These are phyloP conservation scores for Nannobrachium achirus DNA, from an alignment of 2,113 vertebrate species.

Conservation along the genomic window DNA sequence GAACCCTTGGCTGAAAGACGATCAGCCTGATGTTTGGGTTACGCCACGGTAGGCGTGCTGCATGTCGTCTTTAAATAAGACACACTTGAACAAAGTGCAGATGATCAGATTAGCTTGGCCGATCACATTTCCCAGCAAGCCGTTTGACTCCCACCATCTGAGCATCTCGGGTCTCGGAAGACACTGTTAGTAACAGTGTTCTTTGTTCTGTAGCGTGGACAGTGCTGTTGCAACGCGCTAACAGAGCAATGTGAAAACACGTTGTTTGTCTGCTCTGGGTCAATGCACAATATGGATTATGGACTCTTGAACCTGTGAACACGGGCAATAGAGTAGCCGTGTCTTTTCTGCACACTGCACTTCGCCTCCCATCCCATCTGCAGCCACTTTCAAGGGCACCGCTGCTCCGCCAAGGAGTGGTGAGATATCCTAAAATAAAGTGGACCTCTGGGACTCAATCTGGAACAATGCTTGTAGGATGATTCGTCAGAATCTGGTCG, in stretches of 20 bases:
- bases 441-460: slow-evolving; percentile 53
- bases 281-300: neutral
- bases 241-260: neutral
- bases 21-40: slow-evolving; percentile 77
- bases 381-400: slow-evolving; percentile 39
- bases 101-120: slow-evolving; percentile 74
- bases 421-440: slow-evolving; percentile 52
- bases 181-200: slow-evolving; percentile 5
- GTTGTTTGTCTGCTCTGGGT: slow-evolving; percentile 9
- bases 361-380: slow-evolving; percentile 22
- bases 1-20: slow-evolving; percentile 60
- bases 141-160: slow-evolving; percentile 55
- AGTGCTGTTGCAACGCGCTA: neutral
- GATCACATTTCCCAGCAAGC: slow-evolving; percentile 68
- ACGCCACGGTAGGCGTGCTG: slow-evolving; percentile 44
- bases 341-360: slow-evolving; percentile 9
- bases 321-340: neutral
- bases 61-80: slow-evolving; percentile 69
- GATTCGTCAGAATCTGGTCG: slow-evolving; percentile 40
- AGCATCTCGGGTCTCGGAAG: slow-evolving; percentile 51
- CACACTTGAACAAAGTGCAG: slow-evolving; percentile 66
- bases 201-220: slow-evolving; percentile 13
- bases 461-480: slow-evolving; percentile 60
- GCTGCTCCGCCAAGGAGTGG: slow-evolving; percentile 31
- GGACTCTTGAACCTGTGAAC: neutral